phyloP scores from a whole-genome alignment of 2,113 vertebrate species.

The Danionella cerebrum region DNA sequence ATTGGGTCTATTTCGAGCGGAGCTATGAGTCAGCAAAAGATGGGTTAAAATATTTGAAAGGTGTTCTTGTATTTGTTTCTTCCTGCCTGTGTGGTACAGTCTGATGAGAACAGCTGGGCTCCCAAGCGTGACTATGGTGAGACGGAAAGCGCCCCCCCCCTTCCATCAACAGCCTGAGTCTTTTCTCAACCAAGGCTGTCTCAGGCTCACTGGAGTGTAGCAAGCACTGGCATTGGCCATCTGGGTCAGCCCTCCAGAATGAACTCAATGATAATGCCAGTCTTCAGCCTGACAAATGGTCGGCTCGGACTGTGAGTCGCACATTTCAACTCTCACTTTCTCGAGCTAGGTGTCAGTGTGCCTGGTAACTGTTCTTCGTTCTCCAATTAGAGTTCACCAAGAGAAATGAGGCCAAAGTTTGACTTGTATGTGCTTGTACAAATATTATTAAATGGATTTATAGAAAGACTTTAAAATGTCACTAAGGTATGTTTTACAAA shows the following conservation, averaged over 20 bases:
- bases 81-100: background rate
- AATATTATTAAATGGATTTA: no score
- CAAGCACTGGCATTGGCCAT: slow-evolving; percentile 33
- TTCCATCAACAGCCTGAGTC: slow-evolving; percentile 23
- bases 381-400: background rate
- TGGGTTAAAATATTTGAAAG: slow-evolving; percentile 3
- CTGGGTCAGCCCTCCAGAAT: slow-evolving; percentile 34
- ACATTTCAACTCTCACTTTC: slow-evolving; percentile 7
- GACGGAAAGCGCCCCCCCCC: slow-evolving; percentile 6
- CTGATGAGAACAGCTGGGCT: slow-evolving; percentile 3
- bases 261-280: slow-evolving; percentile 12
- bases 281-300: slow-evolving; percentile 25
- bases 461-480: no score
- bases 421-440: no score
- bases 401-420: no score
- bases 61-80: background rate
- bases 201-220: slow-evolving; percentile 31
- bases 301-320: background rate
- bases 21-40: background rate
- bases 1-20: background rate
- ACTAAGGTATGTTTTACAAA: no score
- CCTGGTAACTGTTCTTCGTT: background rate
- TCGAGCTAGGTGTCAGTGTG: slow-evolving; percentile 6
- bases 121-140: slow-evolving; percentile 20
- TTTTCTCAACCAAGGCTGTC: slow-evolving; percentile 21